These are phyloP conservation scores for Nemotelus nigrinus DNA, from an alignment of 2,888 invertebrate species.

Conservation along the genomic window DNA sequence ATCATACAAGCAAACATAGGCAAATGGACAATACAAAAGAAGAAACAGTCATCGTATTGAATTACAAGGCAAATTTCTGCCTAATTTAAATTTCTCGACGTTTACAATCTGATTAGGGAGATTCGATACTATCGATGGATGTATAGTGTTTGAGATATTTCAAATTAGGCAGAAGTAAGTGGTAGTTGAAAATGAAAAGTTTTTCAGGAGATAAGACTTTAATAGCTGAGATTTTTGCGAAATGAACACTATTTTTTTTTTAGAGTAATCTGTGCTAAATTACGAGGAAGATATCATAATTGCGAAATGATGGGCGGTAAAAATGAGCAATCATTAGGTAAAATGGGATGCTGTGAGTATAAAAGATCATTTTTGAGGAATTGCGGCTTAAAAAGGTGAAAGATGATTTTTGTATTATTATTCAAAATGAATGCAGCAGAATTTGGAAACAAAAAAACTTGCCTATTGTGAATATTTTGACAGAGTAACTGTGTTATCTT, in stretches of 20 bases:
- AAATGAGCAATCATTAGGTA: background rate
- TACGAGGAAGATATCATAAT: conserved; percentile 6
- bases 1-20: conserved; percentile 37
- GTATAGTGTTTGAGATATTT: background rate
- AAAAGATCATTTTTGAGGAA: too few species aligned
- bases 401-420: too few species aligned
- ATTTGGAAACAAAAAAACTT: too few species aligned
- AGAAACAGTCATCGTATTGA: conserved; percentile 27
- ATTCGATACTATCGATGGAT: conserved; percentile 13
- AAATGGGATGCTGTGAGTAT: too few species aligned
- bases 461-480: too few species aligned
- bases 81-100: conserved; percentile 37
- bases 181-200: conserved; percentile 17
- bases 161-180: conserved; percentile 35
- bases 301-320: conserved; percentile 16
- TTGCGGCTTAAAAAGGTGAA: too few species aligned
- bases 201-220: conserved; percentile 6
- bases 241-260: background rate
- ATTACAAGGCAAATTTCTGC: conserved; percentile 38
- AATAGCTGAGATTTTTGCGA: conserved; percentile 18
- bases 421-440: too few species aligned
- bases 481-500: too few species aligned
- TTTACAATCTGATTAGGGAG: conserved; percentile 20
- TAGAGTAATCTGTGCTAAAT: conserved; percentile 17
- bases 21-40: conserved; percentile 33